These are phyloP conservation scores for Zosterops lateralis DNA, from an alignment of 2,113 vertebrate genomes.

Conservation along the genomic window DNA sequence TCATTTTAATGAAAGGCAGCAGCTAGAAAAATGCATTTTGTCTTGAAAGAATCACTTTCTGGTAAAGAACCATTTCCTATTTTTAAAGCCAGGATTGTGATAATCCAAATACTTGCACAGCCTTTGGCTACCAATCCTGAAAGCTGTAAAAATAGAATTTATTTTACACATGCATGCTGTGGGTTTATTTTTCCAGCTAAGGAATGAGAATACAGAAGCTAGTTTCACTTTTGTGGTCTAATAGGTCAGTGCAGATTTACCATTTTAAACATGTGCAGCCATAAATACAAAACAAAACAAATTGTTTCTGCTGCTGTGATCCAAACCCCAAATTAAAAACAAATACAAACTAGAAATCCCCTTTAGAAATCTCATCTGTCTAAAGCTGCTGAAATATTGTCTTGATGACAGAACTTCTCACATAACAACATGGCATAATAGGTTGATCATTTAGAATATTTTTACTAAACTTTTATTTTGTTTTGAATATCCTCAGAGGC, in stretches of 20 bases:
- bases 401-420: slow-evolving; percentile 28
- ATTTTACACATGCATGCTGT: slow-evolving; percentile 34
- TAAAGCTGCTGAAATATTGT: slow-evolving; percentile 35
- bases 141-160: slow-evolving; percentile 48
- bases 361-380: slow-evolving; percentile 18
- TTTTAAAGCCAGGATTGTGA: background rate
- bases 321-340: slow-evolving; percentile 63
- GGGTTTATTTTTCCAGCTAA: slow-evolving; percentile 44
- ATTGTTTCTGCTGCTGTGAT: slow-evolving; percentile 41
- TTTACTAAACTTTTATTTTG: background rate
- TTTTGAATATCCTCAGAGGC: background rate
- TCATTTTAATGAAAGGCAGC: background rate
- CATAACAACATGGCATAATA: background rate
- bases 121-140: background rate
- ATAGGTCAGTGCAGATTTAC: slow-evolving; percentile 54
- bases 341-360: slow-evolving; percentile 47
- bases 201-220: slow-evolving; percentile 53
- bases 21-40: slow-evolving; percentile 1
- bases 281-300: slow-evolving; percentile 55
- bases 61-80: background rate
- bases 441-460: background rate
- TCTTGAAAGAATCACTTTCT: background rate
- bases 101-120: background rate
- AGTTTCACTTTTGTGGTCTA: slow-evolving; percentile 52
- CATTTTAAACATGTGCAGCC: slow-evolving; percentile 51